These are phyloP conservation scores for Shargacucullia verbasci DNA, from an alignment of 2,888 invertebrate species.

Conservation along the genomic window DNA sequence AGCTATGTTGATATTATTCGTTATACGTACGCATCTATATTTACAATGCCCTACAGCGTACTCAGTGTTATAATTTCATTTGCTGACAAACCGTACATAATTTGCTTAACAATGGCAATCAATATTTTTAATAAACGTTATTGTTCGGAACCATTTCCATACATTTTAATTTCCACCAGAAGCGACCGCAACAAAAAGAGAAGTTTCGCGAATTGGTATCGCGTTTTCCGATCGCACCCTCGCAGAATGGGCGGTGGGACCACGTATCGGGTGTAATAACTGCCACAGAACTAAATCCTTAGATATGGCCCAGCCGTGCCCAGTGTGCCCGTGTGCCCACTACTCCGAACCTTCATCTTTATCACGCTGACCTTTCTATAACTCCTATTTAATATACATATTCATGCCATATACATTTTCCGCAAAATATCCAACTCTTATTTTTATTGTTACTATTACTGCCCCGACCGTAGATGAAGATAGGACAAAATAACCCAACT, in stretches of 20 bases:
- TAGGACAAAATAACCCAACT: conserved; percentile 29
- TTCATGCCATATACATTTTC: conserved; percentile 48
- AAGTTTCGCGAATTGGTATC: conserved; percentile 77
- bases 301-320: conserved; percentile 59
- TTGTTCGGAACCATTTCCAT: conserved; percentile 50
- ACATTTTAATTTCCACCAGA: conserved; percentile 72
- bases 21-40: not conserved
- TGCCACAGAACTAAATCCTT: conserved; percentile 72
- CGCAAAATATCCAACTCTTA: conserved; percentile 40
- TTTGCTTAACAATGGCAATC: conserved; percentile 31
- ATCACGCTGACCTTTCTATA: conserved; percentile 62
- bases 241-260: conserved; percentile 44
- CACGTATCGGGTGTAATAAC: conserved; percentile 67
- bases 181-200: conserved; percentile 62
- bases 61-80: conserved; percentile 22
- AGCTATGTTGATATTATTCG: too few species aligned
- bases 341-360: conserved; percentile 58
- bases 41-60: conserved; percentile 2
- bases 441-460: conserved; percentile 40
- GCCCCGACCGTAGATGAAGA: conserved; percentile 44
- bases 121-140: conserved; percentile 56
- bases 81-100: conserved; percentile 18
- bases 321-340: conserved; percentile 39
- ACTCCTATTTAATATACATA: conserved; percentile 56
- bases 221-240: conserved; percentile 73